Base-by-base conservation (phyloP, 2,888 invertebrate species). In the Heliothis peltigera region DNA sequence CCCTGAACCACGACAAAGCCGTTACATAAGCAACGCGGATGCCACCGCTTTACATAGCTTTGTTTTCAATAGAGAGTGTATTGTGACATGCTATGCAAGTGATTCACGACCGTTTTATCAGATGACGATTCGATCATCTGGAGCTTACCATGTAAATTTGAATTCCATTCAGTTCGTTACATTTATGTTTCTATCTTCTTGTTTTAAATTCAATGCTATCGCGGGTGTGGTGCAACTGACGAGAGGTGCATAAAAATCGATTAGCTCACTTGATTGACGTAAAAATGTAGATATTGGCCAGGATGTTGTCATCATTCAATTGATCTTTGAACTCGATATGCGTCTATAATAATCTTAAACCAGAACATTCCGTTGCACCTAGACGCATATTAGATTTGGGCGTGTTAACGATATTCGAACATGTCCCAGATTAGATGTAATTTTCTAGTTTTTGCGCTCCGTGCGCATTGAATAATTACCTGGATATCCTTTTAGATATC, bases 21-120 rank as follows among this genome's bases (percentile, higher is more conserved):
- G 75, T 79, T 75, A 69, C 53, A 71, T 61, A 79, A 79, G 47
- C 48, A 35, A 56, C 35, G 18, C 61, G 63, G 66, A 67, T 59
- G 64, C 67, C 51, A 32, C 54, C 59, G 58, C 48, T 67, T 54
- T 43, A 65, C 47, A 54, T 44, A 64, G 22, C 58, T 68, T 43
- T 64, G 60, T 57, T 57, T 64, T 69, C 35, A 46, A 58, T 21
- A 56, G 58, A 66, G 66, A 58, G 52, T 58, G 25, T 21, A 63
- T 70, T 65, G 52, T 64, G 65, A 70, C 70, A 51, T 61, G 19
- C 28, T 28, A 43, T 51, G 51, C 43, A 64, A 44, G 46, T 75
- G 65, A 71, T 64, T 70, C 47, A 57, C 57, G 39, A 56, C 44
- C 56, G 4, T 44, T 51, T 70, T 61, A 56, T 60, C 68, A 48